Evolutionary conservation across 2,888 invertebrate species (phyloP).

Genomic region (Scaptomyza cyrtandrae): DNA sequence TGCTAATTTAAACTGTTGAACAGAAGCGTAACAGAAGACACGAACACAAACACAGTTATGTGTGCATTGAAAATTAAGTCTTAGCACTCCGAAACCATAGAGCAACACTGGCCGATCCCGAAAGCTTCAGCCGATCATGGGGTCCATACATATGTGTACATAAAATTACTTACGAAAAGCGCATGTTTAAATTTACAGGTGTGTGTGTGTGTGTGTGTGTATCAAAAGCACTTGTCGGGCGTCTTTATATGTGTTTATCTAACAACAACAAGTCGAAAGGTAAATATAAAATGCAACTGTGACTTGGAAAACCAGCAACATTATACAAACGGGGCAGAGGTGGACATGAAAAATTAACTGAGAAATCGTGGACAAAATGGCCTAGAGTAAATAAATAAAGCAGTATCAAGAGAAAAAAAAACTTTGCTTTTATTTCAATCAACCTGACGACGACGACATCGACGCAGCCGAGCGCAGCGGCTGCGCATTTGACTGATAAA

Average conservation of each 20-base stretch:
- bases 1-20: slow-evolving; percentile 24
- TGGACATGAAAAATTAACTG: slow-evolving; percentile 35
- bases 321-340: slow-evolving; percentile 53
- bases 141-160: too few species aligned
- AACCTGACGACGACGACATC: slow-evolving; percentile 48
- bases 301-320: slow-evolving; percentile 26
- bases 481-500: slow-evolving; percentile 56
- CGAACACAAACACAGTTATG: slow-evolving; percentile 9
- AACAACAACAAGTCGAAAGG: slow-evolving; percentile 45
- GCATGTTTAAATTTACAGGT: background rate
- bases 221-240: slow-evolving; percentile 65
- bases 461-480: slow-evolving; percentile 59
- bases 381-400: slow-evolving; percentile 54
- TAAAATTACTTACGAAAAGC: background rate
- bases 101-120: background rate
- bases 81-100: slow-evolving; percentile 6
- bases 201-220: slow-evolving; percentile 2
- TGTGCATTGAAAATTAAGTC: background rate
- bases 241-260: slow-evolving; percentile 49
- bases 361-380: slow-evolving; percentile 60
- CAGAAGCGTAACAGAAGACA: slow-evolving; percentile 5
- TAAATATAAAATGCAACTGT: slow-evolving; percentile 51
- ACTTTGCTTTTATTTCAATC: slow-evolving; percentile 52
- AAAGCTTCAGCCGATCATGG: slow-evolving; percentile 1
- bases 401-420: slow-evolving; percentile 33